Percentiles rank a stretch among this genome's conserved stretches.
Evolutionary conservation across 2,113 vertebrate species (phyloP).

Genomic region (Nannobrachium achirus): DNA sequence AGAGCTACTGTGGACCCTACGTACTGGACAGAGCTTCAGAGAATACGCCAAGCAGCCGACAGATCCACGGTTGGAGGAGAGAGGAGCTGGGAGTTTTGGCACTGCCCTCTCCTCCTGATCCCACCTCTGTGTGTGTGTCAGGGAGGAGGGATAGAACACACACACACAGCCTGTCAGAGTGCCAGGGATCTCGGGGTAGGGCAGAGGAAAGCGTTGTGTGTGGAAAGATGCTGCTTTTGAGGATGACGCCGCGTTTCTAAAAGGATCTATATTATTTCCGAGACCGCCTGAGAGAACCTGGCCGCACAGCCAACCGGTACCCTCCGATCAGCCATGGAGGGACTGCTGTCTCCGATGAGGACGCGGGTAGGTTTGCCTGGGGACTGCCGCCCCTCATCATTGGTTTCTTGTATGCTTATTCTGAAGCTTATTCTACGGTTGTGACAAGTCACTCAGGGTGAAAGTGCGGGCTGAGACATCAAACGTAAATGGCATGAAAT

Average conservation of each 20-base stretch:
- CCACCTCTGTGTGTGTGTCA: slow-evolving; percentile 23
- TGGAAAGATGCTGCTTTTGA: slow-evolving; percentile 67
- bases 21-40: slow-evolving; percentile 37
- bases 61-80: slow-evolving; percentile 53
- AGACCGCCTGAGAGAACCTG: slow-evolving; percentile 49
- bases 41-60: slow-evolving; percentile 52
- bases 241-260: slow-evolving; percentile 80
- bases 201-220: slow-evolving; percentile 48
- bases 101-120: slow-evolving; percentile 55
- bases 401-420: too few relatives aligned
- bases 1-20: slow-evolving; percentile 49
- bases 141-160: slow-evolving; percentile 7
- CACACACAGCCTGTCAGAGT: slow-evolving; percentile 59
- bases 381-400: slow-evolving; percentile 12
- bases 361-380: slow-evolving; percentile 78
- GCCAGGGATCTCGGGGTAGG: slow-evolving; percentile 64
- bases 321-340: slow-evolving; percentile 74
- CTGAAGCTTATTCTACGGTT: too few relatives aligned
- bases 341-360: slow-evolving; percentile 82
- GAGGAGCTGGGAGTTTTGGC: slow-evolving; percentile 55
- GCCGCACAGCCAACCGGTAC: slow-evolving; percentile 62
- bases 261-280: slow-evolving; percentile 66
- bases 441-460: background rate
- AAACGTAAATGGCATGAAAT: slow-evolving; percentile 16
- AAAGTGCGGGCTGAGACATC: background rate